Percentiles rank a stretch among this genome's conserved stretches.
Conservation (phyloP, 2,888 invertebrate species). For the Crossocerus cetratus region DNA sequence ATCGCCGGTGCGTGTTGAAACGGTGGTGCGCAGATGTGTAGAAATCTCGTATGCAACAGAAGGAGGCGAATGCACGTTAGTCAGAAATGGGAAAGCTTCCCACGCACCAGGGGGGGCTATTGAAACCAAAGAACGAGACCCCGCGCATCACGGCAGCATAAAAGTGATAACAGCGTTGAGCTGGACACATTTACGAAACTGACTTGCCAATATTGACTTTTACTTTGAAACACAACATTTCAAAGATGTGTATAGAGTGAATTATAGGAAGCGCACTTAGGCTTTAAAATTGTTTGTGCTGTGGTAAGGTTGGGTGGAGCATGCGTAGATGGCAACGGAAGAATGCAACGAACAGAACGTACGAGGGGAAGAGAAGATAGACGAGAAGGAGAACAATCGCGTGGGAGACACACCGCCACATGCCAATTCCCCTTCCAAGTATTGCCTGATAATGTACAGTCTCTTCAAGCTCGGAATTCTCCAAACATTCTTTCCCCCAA, state of each 20-base stretch:
- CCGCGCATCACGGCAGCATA: not conserved
- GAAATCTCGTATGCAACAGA: not conserved
- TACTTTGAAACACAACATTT: no score
- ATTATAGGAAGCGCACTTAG: no score
- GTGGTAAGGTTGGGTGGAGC: conserved; percentile 8
- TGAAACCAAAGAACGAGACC: not conserved
- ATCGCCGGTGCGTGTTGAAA: not conserved
- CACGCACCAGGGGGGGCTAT: conserved; percentile 21
- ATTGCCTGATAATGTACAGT: conserved; percentile 41
- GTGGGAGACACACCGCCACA: conserved; percentile 60
- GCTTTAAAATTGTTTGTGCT: not conserved
- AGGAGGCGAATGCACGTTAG: conserved; percentile 5
- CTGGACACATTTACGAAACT: no score
- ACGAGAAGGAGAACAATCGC: conserved; percentile 20
- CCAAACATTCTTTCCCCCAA: no score
- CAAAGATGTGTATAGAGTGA: no score
- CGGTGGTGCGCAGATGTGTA: not conserved
- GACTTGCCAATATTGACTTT: no score
- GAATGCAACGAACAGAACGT: conserved; percentile 15
- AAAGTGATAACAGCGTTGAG: not conserved
- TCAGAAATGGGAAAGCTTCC: conserved; percentile 34
- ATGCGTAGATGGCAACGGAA: conserved; percentile 37
- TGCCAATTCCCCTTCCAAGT: conserved; percentile 57
- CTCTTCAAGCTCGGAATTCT: not conserved
- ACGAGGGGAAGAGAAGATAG: conserved; percentile 2